Percentiles rank a stretch among this genome's conserved stretches.
These are phyloP conservation scores for Dryas iulia DNA, from an alignment of 1,140 invertebrate genomes.

Conservation along the genomic window DNA sequence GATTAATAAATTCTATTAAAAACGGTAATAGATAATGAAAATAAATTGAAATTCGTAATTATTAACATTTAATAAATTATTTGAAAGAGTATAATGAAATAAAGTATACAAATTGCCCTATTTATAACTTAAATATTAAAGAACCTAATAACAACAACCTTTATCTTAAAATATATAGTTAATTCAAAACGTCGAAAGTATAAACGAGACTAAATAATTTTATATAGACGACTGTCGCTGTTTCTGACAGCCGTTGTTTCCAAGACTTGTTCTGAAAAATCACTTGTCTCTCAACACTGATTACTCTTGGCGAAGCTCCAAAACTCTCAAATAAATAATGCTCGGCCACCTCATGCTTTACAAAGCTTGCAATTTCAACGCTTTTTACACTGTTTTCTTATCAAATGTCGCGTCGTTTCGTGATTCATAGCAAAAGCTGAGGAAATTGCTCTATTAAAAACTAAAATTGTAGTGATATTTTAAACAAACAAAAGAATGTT, in stretches of 20 bases:
- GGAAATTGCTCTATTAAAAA: conserved; percentile 5
- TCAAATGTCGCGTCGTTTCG: conserved; percentile 17
- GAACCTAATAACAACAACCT: not conserved
- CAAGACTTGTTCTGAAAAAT: conserved; percentile 29
- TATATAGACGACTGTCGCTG: not conserved
- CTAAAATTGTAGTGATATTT: conserved; percentile 5
- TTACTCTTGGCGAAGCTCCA: conserved; percentile 40
- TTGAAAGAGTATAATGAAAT: no score
- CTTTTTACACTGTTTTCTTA: conserved; percentile 23
- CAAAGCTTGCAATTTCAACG: conserved; percentile 27
- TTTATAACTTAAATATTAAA: not conserved
- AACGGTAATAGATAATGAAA: no score
- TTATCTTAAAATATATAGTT: not conserved
- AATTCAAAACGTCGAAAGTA: not conserved
- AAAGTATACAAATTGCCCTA: not conserved
- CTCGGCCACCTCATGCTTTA: conserved; percentile 26
- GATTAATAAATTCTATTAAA: not conserved
- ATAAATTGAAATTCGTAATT: no score
- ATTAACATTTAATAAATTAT: no score
- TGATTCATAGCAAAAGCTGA: conserved; percentile 9
- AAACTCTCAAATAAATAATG: conserved; percentile 38
- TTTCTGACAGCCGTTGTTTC: conserved; percentile 17
- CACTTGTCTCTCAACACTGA: conserved; percentile 34
- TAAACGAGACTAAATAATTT: conserved; percentile 5
- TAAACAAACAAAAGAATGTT: not conserved